phyloP scores from a whole-genome alignment of 1,140 invertebrate genomes.

The Bombus difficillimus region DNA sequence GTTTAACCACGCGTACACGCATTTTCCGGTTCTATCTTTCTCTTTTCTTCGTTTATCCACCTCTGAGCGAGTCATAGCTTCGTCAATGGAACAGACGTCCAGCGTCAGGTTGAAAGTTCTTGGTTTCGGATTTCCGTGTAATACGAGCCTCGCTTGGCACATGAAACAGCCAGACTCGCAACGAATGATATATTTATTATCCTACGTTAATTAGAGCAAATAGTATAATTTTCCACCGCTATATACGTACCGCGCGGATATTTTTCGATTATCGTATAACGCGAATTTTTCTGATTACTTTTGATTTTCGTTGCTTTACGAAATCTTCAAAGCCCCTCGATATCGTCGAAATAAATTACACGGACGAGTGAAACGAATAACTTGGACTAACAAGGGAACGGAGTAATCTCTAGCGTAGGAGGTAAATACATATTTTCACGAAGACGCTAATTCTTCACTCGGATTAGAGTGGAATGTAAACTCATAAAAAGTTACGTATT shows the following conservation, averaged over 20 bases:
- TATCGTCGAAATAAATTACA: not conserved
- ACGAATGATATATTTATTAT: not conserved
- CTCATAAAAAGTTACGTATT: not conserved
- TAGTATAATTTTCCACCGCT: not conserved
- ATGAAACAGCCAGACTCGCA: not conserved
- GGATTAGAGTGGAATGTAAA: not conserved
- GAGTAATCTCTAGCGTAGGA: not conserved
- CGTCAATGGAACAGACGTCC: slow-evolving; percentile 30
- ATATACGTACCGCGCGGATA: not conserved
- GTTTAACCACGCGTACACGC: slow-evolving; percentile 29
- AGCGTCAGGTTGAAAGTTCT: slow-evolving; percentile 36
- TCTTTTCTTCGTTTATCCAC: slow-evolving; percentile 18
- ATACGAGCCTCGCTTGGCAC: not conserved
- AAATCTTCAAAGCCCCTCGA: not conserved
- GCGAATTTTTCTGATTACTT: not conserved
- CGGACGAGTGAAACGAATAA: not conserved
- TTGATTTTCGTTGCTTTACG: not conserved
- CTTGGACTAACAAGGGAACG: not conserved
- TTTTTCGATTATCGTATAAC: not conserved
- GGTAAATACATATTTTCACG: not conserved
- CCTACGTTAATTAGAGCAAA: not conserved
- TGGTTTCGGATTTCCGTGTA: slow-evolving; percentile 48
- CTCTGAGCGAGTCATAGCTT: not conserved
- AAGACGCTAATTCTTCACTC: not conserved
- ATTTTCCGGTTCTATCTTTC: slow-evolving; percentile 37